phyloP scores from a whole-genome alignment of 2,888 invertebrate species.

The Leucophenga montana region DNA sequence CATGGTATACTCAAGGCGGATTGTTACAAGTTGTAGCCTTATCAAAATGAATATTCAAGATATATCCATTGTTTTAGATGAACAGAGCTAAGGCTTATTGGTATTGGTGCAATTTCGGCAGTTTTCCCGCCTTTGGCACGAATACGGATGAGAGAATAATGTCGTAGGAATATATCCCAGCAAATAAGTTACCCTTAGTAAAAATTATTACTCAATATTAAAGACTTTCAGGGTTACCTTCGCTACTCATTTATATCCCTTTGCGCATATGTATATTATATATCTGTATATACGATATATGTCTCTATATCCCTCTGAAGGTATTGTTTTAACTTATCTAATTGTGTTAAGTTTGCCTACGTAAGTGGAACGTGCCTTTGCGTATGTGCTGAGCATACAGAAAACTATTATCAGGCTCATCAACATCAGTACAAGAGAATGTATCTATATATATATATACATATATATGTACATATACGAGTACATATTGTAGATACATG shows the following conservation, averaged over 20 bases:
- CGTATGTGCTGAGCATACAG: constrained; percentile 19
- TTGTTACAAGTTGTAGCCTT: no score
- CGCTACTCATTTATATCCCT: neutral
- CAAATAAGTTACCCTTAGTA: no score
- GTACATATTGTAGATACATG: neutral
- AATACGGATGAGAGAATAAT: no score
- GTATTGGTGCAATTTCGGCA: no score
- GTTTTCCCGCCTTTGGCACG: no score
- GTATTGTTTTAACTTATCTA: constrained; percentile 21
- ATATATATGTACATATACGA: neutral
- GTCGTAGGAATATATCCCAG: no score
- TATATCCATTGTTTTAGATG: no score
- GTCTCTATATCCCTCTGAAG: neutral
- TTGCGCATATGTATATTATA: neutral
- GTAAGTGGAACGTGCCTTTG: constrained; percentile 12
- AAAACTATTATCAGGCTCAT: constrained; percentile 2
- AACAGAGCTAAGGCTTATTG: no score
- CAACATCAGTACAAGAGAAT: neutral
- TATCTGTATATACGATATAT: neutral
- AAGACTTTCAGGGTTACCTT: neutral
- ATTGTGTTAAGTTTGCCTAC: constrained; percentile 20
- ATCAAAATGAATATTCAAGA: no score
- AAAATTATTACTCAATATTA: no score
- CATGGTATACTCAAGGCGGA: no score
- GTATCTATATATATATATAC: neutral